Conservation (phyloP, 2,888 invertebrate species). For the Coleophora flavipennella region DNA sequence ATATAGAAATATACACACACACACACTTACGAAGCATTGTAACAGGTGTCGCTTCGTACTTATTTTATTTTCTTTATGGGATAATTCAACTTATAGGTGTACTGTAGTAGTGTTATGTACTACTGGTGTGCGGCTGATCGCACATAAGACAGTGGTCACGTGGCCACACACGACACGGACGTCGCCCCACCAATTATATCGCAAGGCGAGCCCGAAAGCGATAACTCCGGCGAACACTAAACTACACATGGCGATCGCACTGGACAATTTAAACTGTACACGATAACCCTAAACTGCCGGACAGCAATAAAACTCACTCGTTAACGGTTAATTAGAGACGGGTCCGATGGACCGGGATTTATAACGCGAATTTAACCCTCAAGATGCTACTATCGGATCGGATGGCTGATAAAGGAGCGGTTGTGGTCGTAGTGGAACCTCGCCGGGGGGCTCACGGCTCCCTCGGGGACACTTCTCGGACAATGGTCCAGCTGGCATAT, state of each 20-base stretch:
- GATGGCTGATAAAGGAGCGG: conserved; percentile 58
- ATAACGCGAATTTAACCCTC: conserved; percentile 25
- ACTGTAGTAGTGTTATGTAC: too few relatives aligned
- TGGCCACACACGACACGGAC: background rate
- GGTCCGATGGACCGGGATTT: conserved; percentile 49
- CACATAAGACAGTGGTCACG: background rate
- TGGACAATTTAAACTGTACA: conserved; percentile 49
- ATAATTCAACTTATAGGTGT: too few relatives aligned
- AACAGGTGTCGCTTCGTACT: too few relatives aligned
- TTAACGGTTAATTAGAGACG: conserved; percentile 64
- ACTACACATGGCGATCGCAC: conserved; percentile 39
- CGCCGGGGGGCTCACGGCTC: conserved; percentile 44
- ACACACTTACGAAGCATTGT: too few relatives aligned
- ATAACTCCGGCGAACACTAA: conserved; percentile 40
- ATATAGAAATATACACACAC: too few relatives aligned
- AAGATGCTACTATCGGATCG: conserved; percentile 36
- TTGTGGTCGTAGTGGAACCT: conserved; percentile 27
- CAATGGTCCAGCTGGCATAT: conserved; percentile 16
- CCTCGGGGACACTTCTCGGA: conserved; percentile 52
- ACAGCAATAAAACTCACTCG: conserved; percentile 53
- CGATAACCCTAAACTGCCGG: conserved; percentile 53
- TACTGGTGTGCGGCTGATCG: too few relatives aligned
- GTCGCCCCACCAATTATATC: conserved; percentile 14
- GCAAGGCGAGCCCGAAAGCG: conserved; percentile 29
- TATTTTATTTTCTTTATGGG: too few relatives aligned